Evolutionary conservation across 2,888 invertebrate species (phyloP), one percentile per base, ranked within the genome.

Genomic region (Hemicrepidius hirtus): DNA sequence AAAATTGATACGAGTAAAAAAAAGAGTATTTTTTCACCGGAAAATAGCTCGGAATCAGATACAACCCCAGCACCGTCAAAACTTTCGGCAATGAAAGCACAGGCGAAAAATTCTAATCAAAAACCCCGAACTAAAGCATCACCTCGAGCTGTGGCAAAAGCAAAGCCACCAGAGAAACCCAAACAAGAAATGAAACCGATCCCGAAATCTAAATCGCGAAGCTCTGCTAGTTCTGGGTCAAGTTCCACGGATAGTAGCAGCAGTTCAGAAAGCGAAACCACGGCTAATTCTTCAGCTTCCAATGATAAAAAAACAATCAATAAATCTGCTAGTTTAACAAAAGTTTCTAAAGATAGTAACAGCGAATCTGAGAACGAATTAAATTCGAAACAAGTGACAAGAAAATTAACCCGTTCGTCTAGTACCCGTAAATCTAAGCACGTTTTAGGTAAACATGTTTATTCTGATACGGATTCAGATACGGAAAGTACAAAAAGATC

Each of bases 21-120:
- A 84, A 94, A 93, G 83, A 94, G 94, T 81, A 95, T 95, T 81
- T 95, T 95, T 81, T 95, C 95, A 65, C 94, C 95, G 0, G 94
- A 94, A 78, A 94, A 94, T 76, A 91, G 91, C 76, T 91, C 91
- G n/a, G 92, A 91, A 80, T 91, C 91, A 76, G 89, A 89, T 72
- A 84, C n/a, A n/a, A n/a, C 82, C 60, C 84, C 86, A 16, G 81
- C 85, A 46, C 84, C 86, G 16, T 82, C 86, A 1, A 90, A 89
- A 81, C 74, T 86, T 16, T 84, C 80, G 37, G 82, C 85, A 4
- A 83, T 86, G 73, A 88, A 89, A 77, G 81, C 83, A 44, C 80
- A 84, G 63, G 84, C 81, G 40, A 85, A 79, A 81, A 77, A 84
- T 18, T 78, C 83, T 12, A 85, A 84, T 74, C 84, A 84, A 24